These are phyloP conservation scores for Rhea americana DNA, from an alignment of 2,113 vertebrate genomes.

Conservation along the genomic window DNA sequence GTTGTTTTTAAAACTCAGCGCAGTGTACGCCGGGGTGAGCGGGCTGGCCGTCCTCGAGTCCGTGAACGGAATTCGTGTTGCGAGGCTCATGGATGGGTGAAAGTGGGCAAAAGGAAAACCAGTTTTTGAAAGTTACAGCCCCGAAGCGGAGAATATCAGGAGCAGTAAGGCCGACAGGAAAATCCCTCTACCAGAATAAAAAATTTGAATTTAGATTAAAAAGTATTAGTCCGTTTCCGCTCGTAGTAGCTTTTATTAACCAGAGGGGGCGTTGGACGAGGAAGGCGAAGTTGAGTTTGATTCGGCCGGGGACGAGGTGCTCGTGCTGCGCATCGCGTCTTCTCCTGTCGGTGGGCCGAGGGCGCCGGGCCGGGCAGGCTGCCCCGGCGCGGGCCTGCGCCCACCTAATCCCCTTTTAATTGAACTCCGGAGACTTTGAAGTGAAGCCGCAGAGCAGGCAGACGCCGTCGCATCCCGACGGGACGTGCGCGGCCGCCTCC, in stretches of 20 bases:
- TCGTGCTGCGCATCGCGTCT: no score
- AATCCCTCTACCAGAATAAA: neutral
- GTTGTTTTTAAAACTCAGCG: neutral
- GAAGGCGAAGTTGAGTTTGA: neutral
- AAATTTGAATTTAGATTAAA: neutral
- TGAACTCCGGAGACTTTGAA: constrained; percentile 99
- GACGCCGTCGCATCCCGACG: neutral
- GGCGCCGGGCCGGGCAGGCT: constrained; percentile 69
- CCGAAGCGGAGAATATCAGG: neutral
- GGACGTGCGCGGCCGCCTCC: no score
- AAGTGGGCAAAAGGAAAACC: neutral
- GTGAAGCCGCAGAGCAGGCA: constrained; percentile 86
- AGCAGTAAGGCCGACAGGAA: neutral
- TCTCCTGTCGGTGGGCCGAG: no score
- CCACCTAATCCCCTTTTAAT: constrained; percentile 98
- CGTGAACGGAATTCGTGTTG: neutral
- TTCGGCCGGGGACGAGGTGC: neutral
- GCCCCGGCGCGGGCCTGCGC: constrained; percentile 77
- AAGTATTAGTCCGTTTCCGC: neutral
- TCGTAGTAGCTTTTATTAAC: neutral
- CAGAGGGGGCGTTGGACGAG: neutral
- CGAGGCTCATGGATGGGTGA: neutral
- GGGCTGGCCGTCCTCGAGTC: neutral
- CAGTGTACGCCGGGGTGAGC: no score
- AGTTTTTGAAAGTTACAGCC: neutral